Evolutionary conservation across 2,888 invertebrate species (phyloP).

Genomic region (Campoletis raptor): DNA sequence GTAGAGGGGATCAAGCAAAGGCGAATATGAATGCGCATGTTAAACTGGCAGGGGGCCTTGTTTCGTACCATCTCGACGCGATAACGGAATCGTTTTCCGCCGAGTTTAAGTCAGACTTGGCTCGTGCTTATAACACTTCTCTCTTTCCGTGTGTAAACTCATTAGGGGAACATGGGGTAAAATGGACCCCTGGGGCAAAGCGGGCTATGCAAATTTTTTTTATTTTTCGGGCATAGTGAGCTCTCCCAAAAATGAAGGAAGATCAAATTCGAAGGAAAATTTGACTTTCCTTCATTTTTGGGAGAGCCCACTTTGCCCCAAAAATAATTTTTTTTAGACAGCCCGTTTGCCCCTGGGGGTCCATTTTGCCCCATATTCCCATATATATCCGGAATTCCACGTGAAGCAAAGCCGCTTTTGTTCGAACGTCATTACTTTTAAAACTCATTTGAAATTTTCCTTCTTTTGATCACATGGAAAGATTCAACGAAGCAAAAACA

Average conservation of each 20-base stretch:
- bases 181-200: too few species aligned
- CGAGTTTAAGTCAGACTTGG: constrained; percentile 43
- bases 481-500: not conserved
- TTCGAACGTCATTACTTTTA: not conserved
- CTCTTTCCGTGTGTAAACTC: not conserved
- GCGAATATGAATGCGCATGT: constrained; percentile 52
- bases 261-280: too few species aligned
- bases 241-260: too few species aligned
- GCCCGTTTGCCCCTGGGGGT: too few species aligned
- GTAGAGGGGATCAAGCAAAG: constrained; percentile 48
- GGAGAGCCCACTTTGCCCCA: too few species aligned
- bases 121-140: constrained; percentile 34
- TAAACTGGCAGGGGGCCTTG: constrained; percentile 38
- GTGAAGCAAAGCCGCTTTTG: not conserved
- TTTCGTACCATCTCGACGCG: constrained; percentile 37
- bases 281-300: too few species aligned
- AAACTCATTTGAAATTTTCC: not conserved
- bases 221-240: too few species aligned
- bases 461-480: not conserved
- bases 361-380: too few species aligned
- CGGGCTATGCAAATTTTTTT: too few species aligned
- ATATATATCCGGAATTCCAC: constrained; percentile 8
- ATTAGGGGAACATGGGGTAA: too few species aligned
- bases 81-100: constrained; percentile 65
- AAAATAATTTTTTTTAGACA: too few species aligned